Percentiles rank a stretch among this genome's conserved stretches.
Evolutionary conservation across 2,113 vertebrate species (phyloP).

Genomic region (Otis tarda): DNA sequence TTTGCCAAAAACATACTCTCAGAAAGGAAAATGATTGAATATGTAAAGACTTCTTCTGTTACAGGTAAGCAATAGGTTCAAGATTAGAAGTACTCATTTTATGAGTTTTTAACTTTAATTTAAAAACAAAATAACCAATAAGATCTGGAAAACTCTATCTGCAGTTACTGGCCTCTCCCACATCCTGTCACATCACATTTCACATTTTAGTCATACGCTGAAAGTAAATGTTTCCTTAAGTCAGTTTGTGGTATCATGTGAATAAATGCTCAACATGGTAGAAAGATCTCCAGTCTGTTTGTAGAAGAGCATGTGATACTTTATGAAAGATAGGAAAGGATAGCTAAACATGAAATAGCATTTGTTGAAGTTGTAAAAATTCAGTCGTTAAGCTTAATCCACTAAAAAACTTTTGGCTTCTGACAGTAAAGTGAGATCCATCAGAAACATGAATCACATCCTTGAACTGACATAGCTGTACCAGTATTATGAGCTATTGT

Average conservation of each 20-base stretch:
- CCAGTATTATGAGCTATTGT: not conserved
- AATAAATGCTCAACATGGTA: not conserved
- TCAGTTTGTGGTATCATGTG: conserved; percentile 5
- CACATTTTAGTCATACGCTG: not conserved
- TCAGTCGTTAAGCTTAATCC: not conserved
- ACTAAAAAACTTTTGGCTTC: not conserved
- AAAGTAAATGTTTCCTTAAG: not conserved
- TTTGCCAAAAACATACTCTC: not conserved
- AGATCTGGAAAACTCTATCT: not conserved
- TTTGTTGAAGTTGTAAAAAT: not conserved
- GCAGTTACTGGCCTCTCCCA: not conserved
- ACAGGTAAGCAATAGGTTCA: not conserved
- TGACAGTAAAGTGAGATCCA: not conserved
- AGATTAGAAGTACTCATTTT: not conserved
- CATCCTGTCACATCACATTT: not conserved
- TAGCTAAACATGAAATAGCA: not conserved
- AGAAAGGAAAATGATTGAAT: not conserved
- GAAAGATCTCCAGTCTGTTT: not conserved
- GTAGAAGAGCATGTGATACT: not conserved
- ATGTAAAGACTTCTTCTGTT: not conserved
- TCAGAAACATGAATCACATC: not conserved
- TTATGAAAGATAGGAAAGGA: not conserved
- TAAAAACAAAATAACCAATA: not conserved
- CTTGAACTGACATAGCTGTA: not conserved
- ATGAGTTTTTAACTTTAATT: not conserved